Evolutionary conservation across 2,888 invertebrate species (phyloP).

Genomic region (Idaea dimidiata): DNA sequence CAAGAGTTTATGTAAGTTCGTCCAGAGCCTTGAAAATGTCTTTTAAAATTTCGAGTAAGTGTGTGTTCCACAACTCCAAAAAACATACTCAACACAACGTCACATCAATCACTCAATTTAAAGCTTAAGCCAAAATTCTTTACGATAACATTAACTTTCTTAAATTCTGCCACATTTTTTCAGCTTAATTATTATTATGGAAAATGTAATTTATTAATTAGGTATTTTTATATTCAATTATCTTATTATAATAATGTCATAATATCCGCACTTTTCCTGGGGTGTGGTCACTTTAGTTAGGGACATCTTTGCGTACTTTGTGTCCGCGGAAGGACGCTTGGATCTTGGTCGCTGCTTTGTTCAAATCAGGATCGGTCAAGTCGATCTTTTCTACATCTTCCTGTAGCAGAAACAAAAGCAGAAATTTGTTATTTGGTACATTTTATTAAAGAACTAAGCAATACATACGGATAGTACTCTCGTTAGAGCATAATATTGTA

Average conservation of each 20-base stretch:
- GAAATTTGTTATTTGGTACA: neutral
- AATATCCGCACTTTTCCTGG: constrained; percentile 32
- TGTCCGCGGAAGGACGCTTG: constrained; percentile 96
- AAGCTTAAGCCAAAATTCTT: neutral
- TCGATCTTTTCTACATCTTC: constrained; percentile 92
- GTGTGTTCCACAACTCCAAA: neutral
- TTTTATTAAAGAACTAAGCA: neutral
- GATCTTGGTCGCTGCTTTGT: constrained; percentile 95
- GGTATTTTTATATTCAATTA: constrained; percentile 11
- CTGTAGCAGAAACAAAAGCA: constrained; percentile 38
- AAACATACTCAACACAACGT: neutral
- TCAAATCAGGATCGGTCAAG: constrained; percentile 91
- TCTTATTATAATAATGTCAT: constrained; percentile 39
- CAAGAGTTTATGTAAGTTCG: neutral
- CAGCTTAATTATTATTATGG: neutral
- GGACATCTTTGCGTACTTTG: constrained; percentile 89
- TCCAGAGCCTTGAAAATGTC: neutral
- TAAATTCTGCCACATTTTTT: neutral
- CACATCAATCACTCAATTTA: neutral
- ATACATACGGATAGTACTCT: too few species aligned
- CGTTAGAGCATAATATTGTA: too few species aligned
- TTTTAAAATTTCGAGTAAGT: too few species aligned
- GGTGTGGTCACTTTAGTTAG: constrained; percentile 60
- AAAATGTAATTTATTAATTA: neutral
- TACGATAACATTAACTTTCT: neutral